Percentiles rank a stretch among this genome's conserved stretches.
phyloP scores from a whole-genome alignment of 1,140 invertebrate species.

The Akabosia matsudoensis region DNA sequence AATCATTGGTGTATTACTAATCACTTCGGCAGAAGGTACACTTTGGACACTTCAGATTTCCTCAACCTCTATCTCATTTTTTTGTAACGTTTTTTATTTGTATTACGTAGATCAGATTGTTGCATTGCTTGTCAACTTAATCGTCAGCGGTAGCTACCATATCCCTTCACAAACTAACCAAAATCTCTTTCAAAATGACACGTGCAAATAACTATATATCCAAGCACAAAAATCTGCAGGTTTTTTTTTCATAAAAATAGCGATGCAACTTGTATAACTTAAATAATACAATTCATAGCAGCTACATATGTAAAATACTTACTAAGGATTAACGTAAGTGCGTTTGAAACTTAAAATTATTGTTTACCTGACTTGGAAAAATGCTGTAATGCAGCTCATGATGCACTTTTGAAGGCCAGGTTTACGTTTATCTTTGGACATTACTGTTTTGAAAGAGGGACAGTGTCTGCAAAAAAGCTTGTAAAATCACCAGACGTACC shows the following conservation, averaged over 20 bases:
- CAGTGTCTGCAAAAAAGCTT: background rate
- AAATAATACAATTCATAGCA: too few relatives aligned
- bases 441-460: background rate
- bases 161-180: too few relatives aligned
- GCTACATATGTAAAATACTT: too few relatives aligned
- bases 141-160: background rate
- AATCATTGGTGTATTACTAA: background rate
- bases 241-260: too few relatives aligned
- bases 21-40: background rate
- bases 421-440: background rate
- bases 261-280: too few relatives aligned
- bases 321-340: too few relatives aligned
- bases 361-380: conserved; percentile 7
- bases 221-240: too few relatives aligned
- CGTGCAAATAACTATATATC: too few relatives aligned
- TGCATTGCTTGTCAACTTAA: background rate
- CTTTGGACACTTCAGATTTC: background rate
- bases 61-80: background rate
- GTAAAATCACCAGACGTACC: background rate
- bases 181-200: too few relatives aligned
- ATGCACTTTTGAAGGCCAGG: background rate
- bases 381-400: background rate
- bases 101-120: background rate
- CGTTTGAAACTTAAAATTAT: background rate
- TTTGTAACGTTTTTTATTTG: background rate